Percentiles rank a stretch among this genome's conserved stretches.
Conservation (phyloP, 2,888 invertebrate genomes). For the Dryadula phaetusa region DNA sequence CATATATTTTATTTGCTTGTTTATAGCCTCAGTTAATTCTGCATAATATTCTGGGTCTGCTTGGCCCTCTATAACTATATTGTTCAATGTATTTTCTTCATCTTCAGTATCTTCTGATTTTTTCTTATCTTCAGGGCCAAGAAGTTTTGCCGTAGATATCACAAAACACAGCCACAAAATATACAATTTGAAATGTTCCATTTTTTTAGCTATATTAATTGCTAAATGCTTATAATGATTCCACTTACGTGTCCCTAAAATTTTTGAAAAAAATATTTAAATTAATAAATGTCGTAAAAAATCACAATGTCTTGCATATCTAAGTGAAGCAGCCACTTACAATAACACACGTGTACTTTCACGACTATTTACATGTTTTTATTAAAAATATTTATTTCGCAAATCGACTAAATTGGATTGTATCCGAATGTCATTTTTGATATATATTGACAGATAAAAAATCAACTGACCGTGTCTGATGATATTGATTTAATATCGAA, state of each 20-base stretch:
- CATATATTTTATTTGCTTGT: conserved; percentile 62
- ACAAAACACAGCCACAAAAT: conserved; percentile 63
- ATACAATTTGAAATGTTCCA: conserved; percentile 61
- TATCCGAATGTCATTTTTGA: conserved; percentile 21
- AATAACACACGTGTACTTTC: conserved; percentile 51
- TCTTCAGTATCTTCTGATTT: conserved; percentile 58
- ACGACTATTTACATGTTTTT: conserved; percentile 42
- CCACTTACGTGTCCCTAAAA: conserved; percentile 73
- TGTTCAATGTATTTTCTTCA: conserved; percentile 55
- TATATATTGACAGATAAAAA: conserved; percentile 19
- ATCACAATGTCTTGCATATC: conserved; percentile 23
- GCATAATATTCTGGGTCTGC: conserved; percentile 62
- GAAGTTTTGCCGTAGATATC: conserved; percentile 62
- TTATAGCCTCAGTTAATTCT: conserved; percentile 65
- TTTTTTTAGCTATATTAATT: conserved; percentile 51
- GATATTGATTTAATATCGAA: background rate
- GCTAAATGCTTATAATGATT: conserved; percentile 56
- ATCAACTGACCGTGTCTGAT: background rate
- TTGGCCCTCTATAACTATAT: conserved; percentile 51
- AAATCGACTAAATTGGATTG: conserved; percentile 20
- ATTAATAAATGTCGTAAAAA: conserved; percentile 29
- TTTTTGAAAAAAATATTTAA: conserved; percentile 36
- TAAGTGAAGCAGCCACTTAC: conserved; percentile 45
- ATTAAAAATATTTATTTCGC: conserved; percentile 38
- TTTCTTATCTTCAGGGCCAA: conserved; percentile 66